Percentiles rank a stretch among this genome's conserved stretches.
phyloP scores from a whole-genome alignment of 2,888 invertebrate species.

The Diogma glabrata region DNA sequence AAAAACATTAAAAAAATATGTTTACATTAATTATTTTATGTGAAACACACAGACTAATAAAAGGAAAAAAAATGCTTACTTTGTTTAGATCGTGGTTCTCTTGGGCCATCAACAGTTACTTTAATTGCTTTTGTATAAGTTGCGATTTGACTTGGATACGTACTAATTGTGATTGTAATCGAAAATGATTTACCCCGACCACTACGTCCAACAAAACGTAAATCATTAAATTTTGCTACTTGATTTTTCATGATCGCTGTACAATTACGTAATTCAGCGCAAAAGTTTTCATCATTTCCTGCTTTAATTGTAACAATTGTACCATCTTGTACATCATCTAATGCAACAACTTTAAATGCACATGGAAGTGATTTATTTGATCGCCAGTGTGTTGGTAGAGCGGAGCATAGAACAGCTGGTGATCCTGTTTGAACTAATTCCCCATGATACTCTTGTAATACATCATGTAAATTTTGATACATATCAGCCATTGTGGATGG shows the following conservation, averaged over 20 bases:
- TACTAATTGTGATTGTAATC: conserved; percentile 84
- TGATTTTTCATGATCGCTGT: conserved; percentile 95
- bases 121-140: conserved; percentile 95
- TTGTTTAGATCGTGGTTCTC: conserved; percentile 93
- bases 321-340: conserved; percentile 90
- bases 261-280: conserved; percentile 88
- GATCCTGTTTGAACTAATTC: conserved; percentile 89
- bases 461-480: conserved; percentile 62
- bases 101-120: conserved; percentile 97
- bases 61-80: conserved; percentile 53
- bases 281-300: conserved; percentile 96
- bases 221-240: conserved; percentile 97
- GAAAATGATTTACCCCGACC: conserved; percentile 96
- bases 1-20: too few relatives aligned
- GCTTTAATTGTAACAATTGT: conserved; percentile 88
- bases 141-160: conserved; percentile 70
- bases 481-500: conserved; percentile 60
- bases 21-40: too few relatives aligned
- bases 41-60: conserved; percentile 4
- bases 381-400: conserved; percentile 91
- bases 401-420: conserved; percentile 89
- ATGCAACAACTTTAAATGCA: conserved; percentile 89
- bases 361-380: conserved; percentile 94
- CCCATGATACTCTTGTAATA: conserved; percentile 81
- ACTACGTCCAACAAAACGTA: conserved; percentile 93